Evolutionary conservation across 2,797 vertebrate genomes (phyloP), one percentile per base, ranked within the genome.

Genomic region (Coranthus polyacanthus): DNA sequence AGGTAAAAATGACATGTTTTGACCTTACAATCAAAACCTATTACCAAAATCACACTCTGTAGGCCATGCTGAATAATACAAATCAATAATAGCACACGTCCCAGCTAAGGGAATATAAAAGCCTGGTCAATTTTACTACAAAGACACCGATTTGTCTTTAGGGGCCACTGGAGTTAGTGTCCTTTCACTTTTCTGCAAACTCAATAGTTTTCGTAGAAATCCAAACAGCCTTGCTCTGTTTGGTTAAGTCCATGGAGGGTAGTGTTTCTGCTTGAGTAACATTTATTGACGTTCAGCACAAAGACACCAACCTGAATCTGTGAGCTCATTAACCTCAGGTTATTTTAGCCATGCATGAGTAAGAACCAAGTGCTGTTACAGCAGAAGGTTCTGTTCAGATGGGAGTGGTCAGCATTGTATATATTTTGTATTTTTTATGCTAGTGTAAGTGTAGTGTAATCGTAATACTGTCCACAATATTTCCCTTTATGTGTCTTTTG

Each of bases 251-350:
- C 52, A 12, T 45, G 38, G 45, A 52, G 68, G 51, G 18, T 0
- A 5, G 24, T 2, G 43, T 22, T 67, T 79, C 62, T 53, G 49
- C 68, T 50, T 44, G 41, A 84, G 49, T 62, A 46, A 50, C 13
- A 29, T 20, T 21, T 41, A 78, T 67, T 78, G 78, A 88, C 18
- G 26, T 83, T 45, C 44, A 49, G 72, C 52, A 71, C 53, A 68
- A 70, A 61, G 58, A 43, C 39, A 41, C 7, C 22, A 22, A 63
- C 65, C 32, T 52, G 21, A 69, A 82, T 52, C 22, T 68, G 10
- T 51, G 22, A 26, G 38, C 68, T 78, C 65, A 78, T 75, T 84
- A 74, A 82, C 49, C 65, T 13, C 0, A 1, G 47, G 61, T 57
- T 57, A 70, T 44, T 68, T 26, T 38, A 32, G 34, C 12, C 20